A percentile compares a stretch with the other conserved stretches of the same genome.
These are phyloP conservation scores for Leptopilina myrica DNA, from an alignment of 2,888 invertebrate species.

Conservation along the genomic window DNA sequence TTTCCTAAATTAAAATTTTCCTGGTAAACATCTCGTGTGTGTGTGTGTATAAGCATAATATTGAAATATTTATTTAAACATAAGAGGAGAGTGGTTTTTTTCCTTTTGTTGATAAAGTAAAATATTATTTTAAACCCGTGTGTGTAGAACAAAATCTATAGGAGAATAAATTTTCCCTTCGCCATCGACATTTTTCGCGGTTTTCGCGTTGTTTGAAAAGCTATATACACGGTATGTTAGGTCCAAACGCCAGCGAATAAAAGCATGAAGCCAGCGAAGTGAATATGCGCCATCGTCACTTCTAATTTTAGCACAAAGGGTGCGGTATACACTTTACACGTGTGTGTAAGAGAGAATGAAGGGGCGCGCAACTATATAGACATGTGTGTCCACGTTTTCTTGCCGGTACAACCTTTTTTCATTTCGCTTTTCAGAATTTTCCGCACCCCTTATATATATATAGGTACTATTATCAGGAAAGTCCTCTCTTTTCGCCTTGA, in stretches of 20 bases:
- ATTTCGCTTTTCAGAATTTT: slow-evolving; percentile 31
- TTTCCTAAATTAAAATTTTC: too few species aligned
- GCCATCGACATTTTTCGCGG: slow-evolving; percentile 33
- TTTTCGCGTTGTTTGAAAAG: slow-evolving; percentile 37
- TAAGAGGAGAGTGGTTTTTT: neutral
- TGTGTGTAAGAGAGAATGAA: slow-evolving; percentile 34
- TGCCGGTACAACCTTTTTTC: slow-evolving; percentile 18
- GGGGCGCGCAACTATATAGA: slow-evolving; percentile 9
- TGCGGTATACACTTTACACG: slow-evolving; percentile 57
- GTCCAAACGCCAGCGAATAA: slow-evolving; percentile 63
- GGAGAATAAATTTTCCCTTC: slow-evolving; percentile 31
- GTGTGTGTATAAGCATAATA: too few species aligned
- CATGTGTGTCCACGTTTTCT: slow-evolving; percentile 14
- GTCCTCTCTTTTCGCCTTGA: neutral
- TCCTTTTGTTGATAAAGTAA: neutral
- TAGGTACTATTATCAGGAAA: neutral
- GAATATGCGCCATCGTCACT: slow-evolving; percentile 71
- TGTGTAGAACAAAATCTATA: neutral
- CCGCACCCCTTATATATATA: neutral
- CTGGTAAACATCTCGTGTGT: too few species aligned
- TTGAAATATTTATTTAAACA: neutral
- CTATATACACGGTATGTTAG: slow-evolving; percentile 54
- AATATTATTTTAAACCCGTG: neutral
- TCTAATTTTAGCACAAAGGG: slow-evolving; percentile 75
- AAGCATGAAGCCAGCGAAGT: slow-evolving; percentile 68